Evolutionary conservation across 2,113 vertebrate genomes (phyloP).

Genomic region (Gymnogyps californianus): DNA sequence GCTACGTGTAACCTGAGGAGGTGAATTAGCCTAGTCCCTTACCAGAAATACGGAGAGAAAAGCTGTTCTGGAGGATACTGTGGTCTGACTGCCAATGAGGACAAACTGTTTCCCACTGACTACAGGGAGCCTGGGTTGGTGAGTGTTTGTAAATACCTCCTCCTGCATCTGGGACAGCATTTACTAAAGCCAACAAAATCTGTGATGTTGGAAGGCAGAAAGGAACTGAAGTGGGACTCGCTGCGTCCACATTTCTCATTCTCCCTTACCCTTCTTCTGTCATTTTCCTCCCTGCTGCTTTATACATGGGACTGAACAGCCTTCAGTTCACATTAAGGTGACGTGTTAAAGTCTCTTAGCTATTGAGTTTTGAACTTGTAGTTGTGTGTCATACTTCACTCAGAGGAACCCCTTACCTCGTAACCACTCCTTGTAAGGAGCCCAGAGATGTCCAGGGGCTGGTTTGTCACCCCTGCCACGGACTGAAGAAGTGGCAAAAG

Average conservation of each 20-base stretch:
- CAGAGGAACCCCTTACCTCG: constrained; percentile 33
- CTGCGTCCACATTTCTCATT: background rate
- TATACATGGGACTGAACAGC: background rate
- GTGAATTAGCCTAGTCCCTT: background rate
- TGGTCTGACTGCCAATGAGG: background rate
- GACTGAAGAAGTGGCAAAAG: constrained; percentile 77
- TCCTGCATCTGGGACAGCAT: background rate
- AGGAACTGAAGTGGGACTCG: background rate
- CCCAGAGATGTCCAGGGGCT: constrained; percentile 67
- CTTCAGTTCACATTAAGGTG: too few relatives aligned
- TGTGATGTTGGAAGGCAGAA: background rate
- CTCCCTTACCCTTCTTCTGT: background rate
- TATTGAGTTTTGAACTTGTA: background rate
- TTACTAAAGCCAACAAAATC: background rate
- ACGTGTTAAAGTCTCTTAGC: background rate
- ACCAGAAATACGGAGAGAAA: background rate
- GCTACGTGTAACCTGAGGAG: background rate
- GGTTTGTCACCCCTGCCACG: constrained; percentile 73
- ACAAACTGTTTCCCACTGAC: background rate
- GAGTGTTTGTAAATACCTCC: background rate
- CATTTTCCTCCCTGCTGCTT: background rate
- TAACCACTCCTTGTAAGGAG: constrained; percentile 70
- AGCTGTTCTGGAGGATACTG: background rate
- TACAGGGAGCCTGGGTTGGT: background rate
- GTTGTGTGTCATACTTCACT: accelerated